phyloP scores from a whole-genome alignment of 2,888 invertebrate species.

The Didymodactylos carnosus region DNA sequence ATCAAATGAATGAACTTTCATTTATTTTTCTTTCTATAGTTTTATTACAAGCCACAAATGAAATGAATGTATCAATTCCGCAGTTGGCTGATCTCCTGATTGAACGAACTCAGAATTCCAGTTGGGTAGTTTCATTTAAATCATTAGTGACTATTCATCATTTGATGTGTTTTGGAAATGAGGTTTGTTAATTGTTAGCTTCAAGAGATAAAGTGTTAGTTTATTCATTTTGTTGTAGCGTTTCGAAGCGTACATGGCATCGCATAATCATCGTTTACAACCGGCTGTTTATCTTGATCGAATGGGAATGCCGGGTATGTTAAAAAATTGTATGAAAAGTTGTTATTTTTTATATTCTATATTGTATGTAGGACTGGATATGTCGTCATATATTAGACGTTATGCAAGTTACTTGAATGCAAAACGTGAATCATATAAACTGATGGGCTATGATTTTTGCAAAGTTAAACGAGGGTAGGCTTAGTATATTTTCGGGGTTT shows the following conservation, averaged over 20 bases:
- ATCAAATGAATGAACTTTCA: background rate
- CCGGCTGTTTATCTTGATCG: slow-evolving; percentile 91
- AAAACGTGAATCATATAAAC: slow-evolving; percentile 90
- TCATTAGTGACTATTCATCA: slow-evolving; percentile 92
- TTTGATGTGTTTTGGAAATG: slow-evolving; percentile 97
- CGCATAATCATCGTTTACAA: slow-evolving; percentile 96
- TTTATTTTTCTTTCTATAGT: slow-evolving; percentile 42
- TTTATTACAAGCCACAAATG: slow-evolving; percentile 96
- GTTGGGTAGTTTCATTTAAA: slow-evolving; percentile 97
- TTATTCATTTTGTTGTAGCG: slow-evolving; percentile 46
- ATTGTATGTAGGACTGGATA: slow-evolving; percentile 79
- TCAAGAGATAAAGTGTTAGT: background rate
- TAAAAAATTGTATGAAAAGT: slow-evolving; percentile 19
- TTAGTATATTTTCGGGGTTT: slow-evolving; percentile 10
- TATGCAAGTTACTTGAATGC: slow-evolving; percentile 98
- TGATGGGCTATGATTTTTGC: slow-evolving; percentile 98
- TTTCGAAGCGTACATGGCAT: slow-evolving; percentile 97
- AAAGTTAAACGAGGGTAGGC: slow-evolving; percentile 92
- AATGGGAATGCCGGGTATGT: slow-evolving; percentile 85
- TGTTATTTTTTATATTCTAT: slow-evolving; percentile 5
- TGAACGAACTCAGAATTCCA: slow-evolving; percentile 86
- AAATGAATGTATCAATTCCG: slow-evolving; percentile 97
- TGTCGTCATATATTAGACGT: slow-evolving; percentile 94
- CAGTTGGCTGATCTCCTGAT: slow-evolving; percentile 92
- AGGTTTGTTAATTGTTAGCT: slow-evolving; percentile 44